Conservation (phyloP, 2,113 vertebrate species). For the Eptesicus fuscus region DNA sequence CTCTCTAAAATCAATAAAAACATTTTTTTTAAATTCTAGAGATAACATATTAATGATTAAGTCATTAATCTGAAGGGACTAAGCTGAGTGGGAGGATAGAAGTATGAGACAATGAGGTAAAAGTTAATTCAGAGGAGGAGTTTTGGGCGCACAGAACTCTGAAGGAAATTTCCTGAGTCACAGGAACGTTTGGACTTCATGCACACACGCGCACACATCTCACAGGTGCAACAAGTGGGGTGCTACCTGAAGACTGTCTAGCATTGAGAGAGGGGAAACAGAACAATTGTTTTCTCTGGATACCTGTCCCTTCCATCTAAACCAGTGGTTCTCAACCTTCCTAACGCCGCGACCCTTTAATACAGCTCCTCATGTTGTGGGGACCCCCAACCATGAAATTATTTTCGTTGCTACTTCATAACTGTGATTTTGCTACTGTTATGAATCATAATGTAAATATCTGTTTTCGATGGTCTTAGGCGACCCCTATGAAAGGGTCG, state of each 20-base stretch:
- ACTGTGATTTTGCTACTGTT: no score
- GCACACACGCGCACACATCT: background rate
- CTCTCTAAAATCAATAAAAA: background rate
- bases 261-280: background rate
- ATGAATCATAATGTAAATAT: no score
- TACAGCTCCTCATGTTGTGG: no score
- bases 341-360: no score
- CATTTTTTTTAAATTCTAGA: background rate
- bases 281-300: background rate
- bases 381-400: no score
- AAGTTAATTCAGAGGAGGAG: background rate
- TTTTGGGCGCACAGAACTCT: background rate
- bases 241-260: background rate
- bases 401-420: no score
- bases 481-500: no score
- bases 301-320: background rate
- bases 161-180: background rate
- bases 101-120: background rate
- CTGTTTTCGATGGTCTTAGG: no score
- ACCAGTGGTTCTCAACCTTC: no score
- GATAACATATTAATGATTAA: background rate
- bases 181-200: background rate
- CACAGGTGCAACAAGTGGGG: background rate
- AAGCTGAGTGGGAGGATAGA: background rate
- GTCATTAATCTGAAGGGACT: background rate